Conservation (phyloP, 2,113 vertebrate genomes). For the Cochlearius cochlearius region DNA sequence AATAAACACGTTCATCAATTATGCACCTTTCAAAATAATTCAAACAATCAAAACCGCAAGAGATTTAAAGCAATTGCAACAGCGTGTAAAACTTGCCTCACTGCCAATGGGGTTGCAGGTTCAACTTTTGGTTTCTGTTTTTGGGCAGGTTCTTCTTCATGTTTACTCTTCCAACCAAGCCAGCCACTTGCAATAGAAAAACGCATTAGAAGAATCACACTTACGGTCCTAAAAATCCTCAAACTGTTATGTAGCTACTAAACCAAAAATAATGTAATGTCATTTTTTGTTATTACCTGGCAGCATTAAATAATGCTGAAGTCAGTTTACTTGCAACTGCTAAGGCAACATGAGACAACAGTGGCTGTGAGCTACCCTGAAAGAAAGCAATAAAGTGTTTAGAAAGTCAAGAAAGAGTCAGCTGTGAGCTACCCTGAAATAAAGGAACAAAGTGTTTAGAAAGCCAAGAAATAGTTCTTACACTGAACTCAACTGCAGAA, state of each 20-base stretch:
- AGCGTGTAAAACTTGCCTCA: conserved; percentile 75
- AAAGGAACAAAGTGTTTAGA: conserved; percentile 4
- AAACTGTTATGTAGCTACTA: neutral
- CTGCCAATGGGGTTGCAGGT: conserved; percentile 87
- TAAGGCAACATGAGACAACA: conserved; percentile 95
- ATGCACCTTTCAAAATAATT: neutral
- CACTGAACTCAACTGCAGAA: conserved; percentile 21
- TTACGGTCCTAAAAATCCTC: neutral
- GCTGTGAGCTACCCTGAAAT: conserved; percentile 83
- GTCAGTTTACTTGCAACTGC: conserved; percentile 98
- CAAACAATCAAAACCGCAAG: neutral
- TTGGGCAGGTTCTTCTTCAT: conserved; percentile 86
- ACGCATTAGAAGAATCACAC: neutral
- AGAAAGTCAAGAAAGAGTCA: neutral
- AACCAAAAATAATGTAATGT: neutral
- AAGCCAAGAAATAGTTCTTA: conserved; percentile 25
- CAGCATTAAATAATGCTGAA: conserved; percentile 93
- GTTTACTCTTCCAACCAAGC: conserved; percentile 94
- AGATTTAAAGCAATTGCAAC: neutral
- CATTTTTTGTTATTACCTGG: conserved; percentile 80
- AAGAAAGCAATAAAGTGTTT: conserved; percentile 10
- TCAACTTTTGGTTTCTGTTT: conserved; percentile 97
- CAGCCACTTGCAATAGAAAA: conserved; percentile 82
- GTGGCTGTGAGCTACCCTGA: conserved; percentile 93
- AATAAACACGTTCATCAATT: neutral